Base-by-base conservation (phyloP, 1,140 invertebrate genomes). In the Drosophila tropicalis region DNA sequence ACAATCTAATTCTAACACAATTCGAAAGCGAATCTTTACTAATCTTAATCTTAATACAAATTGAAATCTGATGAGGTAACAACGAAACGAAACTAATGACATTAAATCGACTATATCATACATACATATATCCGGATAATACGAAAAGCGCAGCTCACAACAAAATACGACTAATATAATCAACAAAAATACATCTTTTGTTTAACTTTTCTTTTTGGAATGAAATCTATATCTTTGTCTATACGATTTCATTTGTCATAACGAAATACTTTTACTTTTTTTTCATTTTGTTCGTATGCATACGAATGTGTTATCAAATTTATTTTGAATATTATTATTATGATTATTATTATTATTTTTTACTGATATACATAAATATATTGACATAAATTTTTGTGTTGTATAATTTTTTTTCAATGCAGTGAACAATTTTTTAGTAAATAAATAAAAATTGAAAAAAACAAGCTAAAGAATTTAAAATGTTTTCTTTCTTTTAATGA, bases 11-110 rank as follows among this genome's bases (percentile, higher is more conserved):
- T 73, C 81, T 86, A 86, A 86, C 82, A 76, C 64, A 69, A 77
- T 58, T 81, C 81, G 81, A 83, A 79, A 84, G 80, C 85, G 84
- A 89, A 84, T 64, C 76, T 71, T 41, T 89, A 89, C 84, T 89
- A 89, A 89, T 77, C 73, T 55, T 89, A 72, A 63, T 64, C 51
- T 4, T 72, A 81, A 17, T 36, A 36, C 15, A 82, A 81, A 60
- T 67, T 86, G 74, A 74, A 54, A 61, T 68, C 17, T 51, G 17
- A 57, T 74, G 84, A 90, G 84, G 70, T 89, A 83, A 84, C 85
- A 81, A 89, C 85, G 84, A 89, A 87, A 89, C 84, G 85, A 87
- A 85, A 71, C 67, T 41, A 68, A 65, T 51, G 44, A 51, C 17
- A 51, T 51, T 51, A 76, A 79, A 79, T 79, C 84, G 84, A 87